Base-by-base conservation (phyloP, 2,888 invertebrate species). In the Lissocephala sabroskyi region DNA sequence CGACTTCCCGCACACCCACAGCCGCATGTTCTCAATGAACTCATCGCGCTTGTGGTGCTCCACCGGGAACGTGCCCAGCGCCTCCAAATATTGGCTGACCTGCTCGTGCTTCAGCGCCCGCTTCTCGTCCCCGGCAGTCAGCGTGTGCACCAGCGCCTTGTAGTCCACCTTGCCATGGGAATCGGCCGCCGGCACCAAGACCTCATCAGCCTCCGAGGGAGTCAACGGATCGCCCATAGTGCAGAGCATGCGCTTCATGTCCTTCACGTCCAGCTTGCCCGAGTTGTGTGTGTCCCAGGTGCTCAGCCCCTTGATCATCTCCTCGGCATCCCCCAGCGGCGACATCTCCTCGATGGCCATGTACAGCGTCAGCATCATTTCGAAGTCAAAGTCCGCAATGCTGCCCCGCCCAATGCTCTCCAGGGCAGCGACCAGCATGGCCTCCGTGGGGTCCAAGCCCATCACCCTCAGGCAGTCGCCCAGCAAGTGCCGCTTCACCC, bases 1-100 rank as follows among this genome's bases (percentile, higher is more conserved):
- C 2, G 33, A 35, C 0, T 13, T 7, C 0, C 1, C 2, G 0
- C 1, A 2, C 4, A 57, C 58, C 14, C 30, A 0, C 0, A 6
- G 1, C 1, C 52, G 57, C 2, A 58, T 10, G 0, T 40, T 13
- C 9, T 2, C 5, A 1, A 58, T 57, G 10, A 52, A 56, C 0
- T 49, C 44, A 7, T 58, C 58, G 1, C 58, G 57, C n/a, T 49
- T 56, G 0, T 4, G 17, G 49, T 57, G 57, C 19, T 58, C 52
- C 49, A 58, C 49, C 29, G 57, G 45, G 29, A 46, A 45, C 1
- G 17, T 44, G 17, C 58, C 58, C 1, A 58, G 13, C 0, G 52
- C 46, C 2, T 39, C 29, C 10, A 58, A 30, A 32, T 58, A 58
- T 2, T 33, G 10, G 0, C 41, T 40, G 1, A 13, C 37, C 46